Percentiles rank a stretch among this genome's conserved stretches.
Evolutionary conservation across 1,140 invertebrate genomes (phyloP).

Genomic region (Episyrphus balteatus): DNA sequence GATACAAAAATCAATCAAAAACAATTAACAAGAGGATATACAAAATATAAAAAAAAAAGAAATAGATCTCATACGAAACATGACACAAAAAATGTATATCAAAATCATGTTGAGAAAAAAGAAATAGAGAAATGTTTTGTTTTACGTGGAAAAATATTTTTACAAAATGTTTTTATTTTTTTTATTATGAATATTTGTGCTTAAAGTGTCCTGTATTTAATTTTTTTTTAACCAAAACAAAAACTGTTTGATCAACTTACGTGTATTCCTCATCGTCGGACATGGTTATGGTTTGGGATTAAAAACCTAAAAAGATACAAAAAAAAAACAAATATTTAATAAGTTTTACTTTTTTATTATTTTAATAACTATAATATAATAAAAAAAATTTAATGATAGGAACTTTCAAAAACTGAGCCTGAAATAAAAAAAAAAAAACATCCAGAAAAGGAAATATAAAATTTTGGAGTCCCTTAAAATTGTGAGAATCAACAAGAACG

Average conservation of each 20-base stretch:
- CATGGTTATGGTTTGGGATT: constrained; percentile 50
- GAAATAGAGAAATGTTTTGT: constrained; percentile 3
- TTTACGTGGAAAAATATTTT: background rate
- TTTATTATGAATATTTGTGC: background rate
- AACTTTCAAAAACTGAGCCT: too few relatives aligned
- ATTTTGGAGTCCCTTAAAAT: too few relatives aligned
- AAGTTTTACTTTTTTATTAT: background rate
- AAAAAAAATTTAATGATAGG: too few relatives aligned
- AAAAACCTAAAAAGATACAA: constrained; percentile 39
- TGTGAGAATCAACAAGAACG: too few relatives aligned
- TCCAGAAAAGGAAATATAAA: too few relatives aligned
- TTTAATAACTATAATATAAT: background rate
- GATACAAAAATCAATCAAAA: too few relatives aligned
- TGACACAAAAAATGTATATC: constrained; percentile 18
- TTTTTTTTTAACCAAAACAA: background rate
- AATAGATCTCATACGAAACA: too few relatives aligned
- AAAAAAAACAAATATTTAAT: background rate
- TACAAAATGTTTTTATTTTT: background rate
- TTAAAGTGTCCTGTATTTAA: background rate
- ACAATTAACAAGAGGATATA: too few relatives aligned
- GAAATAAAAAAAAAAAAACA: too few relatives aligned
- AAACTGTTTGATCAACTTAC: constrained; percentile 39
- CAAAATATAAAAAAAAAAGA: too few relatives aligned
- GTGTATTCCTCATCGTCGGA: constrained; percentile 65
- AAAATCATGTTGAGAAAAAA: constrained; percentile 6